Base-by-base conservation (phyloP, 2,113 vertebrate genomes). In the Odocoileus hemionus region DNA sequence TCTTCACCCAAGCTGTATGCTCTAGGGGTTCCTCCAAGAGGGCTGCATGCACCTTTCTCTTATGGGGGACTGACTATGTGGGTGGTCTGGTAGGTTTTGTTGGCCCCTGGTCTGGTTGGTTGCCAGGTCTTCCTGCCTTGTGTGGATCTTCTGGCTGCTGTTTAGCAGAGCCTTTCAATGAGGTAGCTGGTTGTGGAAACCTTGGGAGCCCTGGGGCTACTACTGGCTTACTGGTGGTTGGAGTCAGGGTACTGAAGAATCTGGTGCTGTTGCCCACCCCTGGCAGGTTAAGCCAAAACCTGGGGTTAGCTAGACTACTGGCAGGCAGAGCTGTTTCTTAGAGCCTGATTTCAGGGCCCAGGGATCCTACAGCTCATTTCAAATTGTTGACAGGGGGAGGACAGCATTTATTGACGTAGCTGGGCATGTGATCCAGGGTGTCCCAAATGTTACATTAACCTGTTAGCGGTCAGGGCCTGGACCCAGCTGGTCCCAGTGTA, bases 321-420 rank as follows among this genome's bases (percentile, higher is more conserved):
- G 26, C 43, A 79, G 26, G 45, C 43, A 79, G 26, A 79, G 26
- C 15, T 79, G 45, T 45, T 79, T 50, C 76, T 45, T 79, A 45
- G 76, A 79, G 26, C 17, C 26, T 79, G 26, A 45, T 17, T 28
- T 45, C 43, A 17, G 26, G 2, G 26, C 26, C 26, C 43, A 79
- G 76, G 26, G 26, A 47, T 79, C 43, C 25, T 45, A 11, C 7
- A 79, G 26, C 15, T 30, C 76, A 30, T 79, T 79, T 47, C 45
- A 79, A 26, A 79, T 30, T 0, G 0, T 16, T 74, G 36, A 39
- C 4, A 17, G 14, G 15, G 1, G 26, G 43, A 47, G 6, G 26
- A 7, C 76, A 76, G 39, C 74, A 39, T 74, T 74, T 45, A 43
- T 28, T 47, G 26, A 79, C 43, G 17, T 13, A 47, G 7, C 47